Conservation (phyloP, 1,140 invertebrate species). For the Coptotermes formosanus region DNA sequence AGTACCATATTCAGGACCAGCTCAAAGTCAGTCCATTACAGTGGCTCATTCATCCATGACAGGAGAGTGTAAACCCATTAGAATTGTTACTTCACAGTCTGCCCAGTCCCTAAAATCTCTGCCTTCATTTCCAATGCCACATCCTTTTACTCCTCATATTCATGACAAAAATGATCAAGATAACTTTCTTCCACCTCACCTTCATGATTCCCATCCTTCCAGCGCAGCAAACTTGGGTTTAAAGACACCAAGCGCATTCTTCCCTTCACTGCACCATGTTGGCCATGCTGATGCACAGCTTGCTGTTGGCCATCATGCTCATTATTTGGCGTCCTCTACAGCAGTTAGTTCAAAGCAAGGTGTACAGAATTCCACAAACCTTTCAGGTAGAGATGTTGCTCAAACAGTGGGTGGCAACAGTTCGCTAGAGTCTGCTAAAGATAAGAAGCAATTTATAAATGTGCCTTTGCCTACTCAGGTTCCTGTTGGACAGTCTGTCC, state of each 20-base stretch:
- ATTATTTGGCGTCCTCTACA: not conserved
- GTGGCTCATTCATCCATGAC: not conserved
- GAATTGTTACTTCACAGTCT: slow-evolving; percentile 17
- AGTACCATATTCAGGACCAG: not conserved
- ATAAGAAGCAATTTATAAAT: too few species aligned
- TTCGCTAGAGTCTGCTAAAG: too few species aligned
- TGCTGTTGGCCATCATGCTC: not conserved
- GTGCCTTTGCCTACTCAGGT: too few species aligned
- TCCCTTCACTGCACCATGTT: not conserved
- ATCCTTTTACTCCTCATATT: slow-evolving; percentile 11
- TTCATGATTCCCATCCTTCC: not conserved
- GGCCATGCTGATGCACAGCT: not conserved
- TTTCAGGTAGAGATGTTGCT: not conserved
- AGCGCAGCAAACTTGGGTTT: slow-evolving; percentile 19
- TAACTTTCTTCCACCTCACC: slow-evolving; percentile 30
- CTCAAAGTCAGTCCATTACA: not conserved
- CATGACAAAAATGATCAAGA: slow-evolving; percentile 15
- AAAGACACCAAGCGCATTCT: not conserved
- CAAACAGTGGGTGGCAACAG: not conserved
- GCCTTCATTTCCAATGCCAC: slow-evolving; percentile 20
- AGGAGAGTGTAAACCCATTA: not conserved
- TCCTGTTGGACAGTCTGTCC: not conserved
- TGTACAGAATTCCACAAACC: not conserved
- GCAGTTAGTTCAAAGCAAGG: not conserved
- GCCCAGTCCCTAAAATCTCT: slow-evolving; percentile 19